Percentiles rank a stretch among this genome's conserved stretches.
These are phyloP conservation scores for Hybos culiciformis DNA, from an alignment of 2,888 invertebrate genomes.

Conservation along the genomic window DNA sequence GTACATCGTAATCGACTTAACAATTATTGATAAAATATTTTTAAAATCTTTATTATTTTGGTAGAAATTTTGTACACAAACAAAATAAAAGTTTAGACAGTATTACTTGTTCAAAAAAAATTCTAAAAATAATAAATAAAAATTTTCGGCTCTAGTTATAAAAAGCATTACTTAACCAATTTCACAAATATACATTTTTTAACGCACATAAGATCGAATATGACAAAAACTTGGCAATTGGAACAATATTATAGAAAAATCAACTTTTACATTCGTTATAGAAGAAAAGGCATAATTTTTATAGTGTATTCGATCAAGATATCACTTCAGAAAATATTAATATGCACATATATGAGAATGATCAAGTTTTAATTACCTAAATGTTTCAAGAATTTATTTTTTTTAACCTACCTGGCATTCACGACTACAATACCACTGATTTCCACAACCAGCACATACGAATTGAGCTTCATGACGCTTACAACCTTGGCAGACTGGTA, in stretches of 20 bases:
- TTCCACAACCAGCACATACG: slow-evolving; percentile 79
- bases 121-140: no score
- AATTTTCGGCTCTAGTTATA: no score
- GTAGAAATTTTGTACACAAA: no score
- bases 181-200: no score
- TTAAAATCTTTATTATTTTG: no score
- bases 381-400: neutral
- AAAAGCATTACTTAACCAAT: no score
- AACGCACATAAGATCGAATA: no score
- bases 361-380: neutral
- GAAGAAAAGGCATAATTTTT: neutral
- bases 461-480: slow-evolving; percentile 68
- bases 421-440: slow-evolving; percentile 89
- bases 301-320: neutral
- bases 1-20: no score
- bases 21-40: no score
- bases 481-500: slow-evolving; percentile 75
- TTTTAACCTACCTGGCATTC: slow-evolving; percentile 65
- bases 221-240: no score
- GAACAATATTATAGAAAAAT: slow-evolving; percentile 6
- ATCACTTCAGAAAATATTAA: neutral
- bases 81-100: no score
- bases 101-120: no score
- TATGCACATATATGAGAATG: neutral
- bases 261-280: neutral